phyloP scores from a whole-genome alignment of 1,140 invertebrate genomes.

The Prorops nasuta region DNA sequence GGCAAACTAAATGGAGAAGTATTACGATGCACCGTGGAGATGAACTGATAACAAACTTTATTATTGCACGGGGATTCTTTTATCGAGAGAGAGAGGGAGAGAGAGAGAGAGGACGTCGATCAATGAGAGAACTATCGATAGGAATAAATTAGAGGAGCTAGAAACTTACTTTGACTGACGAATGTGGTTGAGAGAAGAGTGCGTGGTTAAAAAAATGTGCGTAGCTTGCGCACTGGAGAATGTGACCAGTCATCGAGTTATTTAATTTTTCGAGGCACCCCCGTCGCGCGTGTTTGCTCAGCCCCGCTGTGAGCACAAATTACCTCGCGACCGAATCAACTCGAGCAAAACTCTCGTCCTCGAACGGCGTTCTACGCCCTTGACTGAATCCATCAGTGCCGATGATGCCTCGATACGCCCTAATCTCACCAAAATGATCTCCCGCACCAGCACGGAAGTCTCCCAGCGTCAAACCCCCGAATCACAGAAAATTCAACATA shows the following conservation, averaged over 20 bases:
- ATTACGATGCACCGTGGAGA: too few relatives aligned
- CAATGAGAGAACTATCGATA: too few relatives aligned
- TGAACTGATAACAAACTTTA: too few relatives aligned
- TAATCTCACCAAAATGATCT: too few relatives aligned
- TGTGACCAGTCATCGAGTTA: conserved; percentile 64
- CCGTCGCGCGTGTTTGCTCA: conserved; percentile 62
- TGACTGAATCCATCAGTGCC: conserved; percentile 17
- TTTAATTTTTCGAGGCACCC: conserved; percentile 60
- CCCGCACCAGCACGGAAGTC: too few relatives aligned
- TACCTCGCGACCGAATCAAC: conserved; percentile 59
- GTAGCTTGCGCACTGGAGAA: conserved; percentile 44
- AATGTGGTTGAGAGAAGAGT: too few relatives aligned
- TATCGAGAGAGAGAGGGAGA: neutral
- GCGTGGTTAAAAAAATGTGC: too few relatives aligned
- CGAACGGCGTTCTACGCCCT: neutral
- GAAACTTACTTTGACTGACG: too few relatives aligned
- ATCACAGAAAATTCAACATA: too few relatives aligned
- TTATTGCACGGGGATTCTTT: too few relatives aligned
- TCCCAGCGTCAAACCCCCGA: too few relatives aligned
- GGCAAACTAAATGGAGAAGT: too few relatives aligned
- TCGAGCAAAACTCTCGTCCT: conserved; percentile 25
- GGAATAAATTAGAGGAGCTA: neutral
- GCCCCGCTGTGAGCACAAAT: conserved; percentile 66
- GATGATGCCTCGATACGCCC: conserved; percentile 26
- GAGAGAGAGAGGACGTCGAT: conserved; percentile 28